Evolutionary conservation across 2,113 vertebrate species (phyloP), one percentile per base, ranked within the genome.

Genomic region (Calyptomena viridis): DNA sequence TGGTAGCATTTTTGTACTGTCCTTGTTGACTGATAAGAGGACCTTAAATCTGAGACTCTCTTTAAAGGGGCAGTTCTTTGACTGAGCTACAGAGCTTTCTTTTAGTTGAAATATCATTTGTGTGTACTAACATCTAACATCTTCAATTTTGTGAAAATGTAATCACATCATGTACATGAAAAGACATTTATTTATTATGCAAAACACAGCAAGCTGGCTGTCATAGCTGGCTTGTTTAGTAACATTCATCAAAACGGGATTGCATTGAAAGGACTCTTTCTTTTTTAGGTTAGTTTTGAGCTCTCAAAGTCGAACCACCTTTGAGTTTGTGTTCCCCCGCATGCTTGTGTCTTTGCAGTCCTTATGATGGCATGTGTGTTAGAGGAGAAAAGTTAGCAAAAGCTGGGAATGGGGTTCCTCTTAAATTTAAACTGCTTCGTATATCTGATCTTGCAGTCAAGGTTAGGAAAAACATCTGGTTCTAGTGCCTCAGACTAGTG

Each of bases 161-260:
- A 49, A n/a, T 44, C 1, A 1, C 37, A 13, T 18, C 1, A 0
- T 42, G 24, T 74, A 23, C 1, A 0, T 37, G 12, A 80, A 81
- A 58, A 77, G n/a, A 37, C 10, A 7, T 10, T 28, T n/a, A 22
- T 40, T 53, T 85, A 59, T 56, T 17, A 3, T 52, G 50, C 28
- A 47, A 60, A 44, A 11, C 14, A 8, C 62, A 53, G 24, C 22
- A 33, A 81, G 59, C 8, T 25, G 25, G 13, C 40, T 77, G 44
- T 73, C 33, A n/a, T 58, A 69, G 25, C 30, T 87, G 59, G 37
- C 40, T 76, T 71, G 49, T 80, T 53, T n/a, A 20, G n/a, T 25
- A 55, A 12, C 6, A 2, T n/a, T 59, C 74, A 31, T 49, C 28
- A 37, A 31, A 40, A 80, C 27, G 20, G 19, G 24, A 5, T 64